These are phyloP conservation scores for Ennomos quercinarius DNA, from an alignment of 2,888 invertebrate genomes.

Conservation along the genomic window DNA sequence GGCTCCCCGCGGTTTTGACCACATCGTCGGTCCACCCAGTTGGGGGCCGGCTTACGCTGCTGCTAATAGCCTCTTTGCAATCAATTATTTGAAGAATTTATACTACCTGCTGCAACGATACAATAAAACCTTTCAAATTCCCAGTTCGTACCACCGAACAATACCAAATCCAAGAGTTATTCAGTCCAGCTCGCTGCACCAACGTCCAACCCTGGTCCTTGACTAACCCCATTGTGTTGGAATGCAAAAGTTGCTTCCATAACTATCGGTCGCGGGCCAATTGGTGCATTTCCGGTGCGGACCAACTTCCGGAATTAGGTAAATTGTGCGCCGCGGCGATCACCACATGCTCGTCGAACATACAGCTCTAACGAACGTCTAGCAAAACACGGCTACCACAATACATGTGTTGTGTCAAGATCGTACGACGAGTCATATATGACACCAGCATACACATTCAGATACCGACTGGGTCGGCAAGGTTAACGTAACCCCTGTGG, in stretches of 20 bases:
- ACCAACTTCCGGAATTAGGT: constrained; percentile 37
- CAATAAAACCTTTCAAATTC: background rate
- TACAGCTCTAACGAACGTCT: background rate
- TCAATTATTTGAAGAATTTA: no score
- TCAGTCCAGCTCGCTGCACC: background rate
- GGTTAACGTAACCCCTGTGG: no score
- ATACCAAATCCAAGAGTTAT: background rate
- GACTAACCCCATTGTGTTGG: constrained; percentile 26
- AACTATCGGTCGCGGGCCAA: constrained; percentile 29
- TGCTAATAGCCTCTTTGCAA: no score
- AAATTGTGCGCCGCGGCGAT: constrained; percentile 31
- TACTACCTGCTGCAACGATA: no score
- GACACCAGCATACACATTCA: no score
- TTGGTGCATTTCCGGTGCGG: constrained; percentile 28
- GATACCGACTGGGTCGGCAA: no score
- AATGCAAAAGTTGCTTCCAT: constrained; percentile 25
- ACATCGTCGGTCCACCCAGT: no score
- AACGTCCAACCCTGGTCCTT: background rate
- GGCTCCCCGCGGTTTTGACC: no score
- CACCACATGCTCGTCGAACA: constrained; percentile 16
- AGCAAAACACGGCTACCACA: no score
- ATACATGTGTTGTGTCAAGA: no score
- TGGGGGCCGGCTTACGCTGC: no score
- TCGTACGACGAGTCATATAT: no score
- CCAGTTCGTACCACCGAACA: background rate